Evolutionary conservation across 2,797 vertebrate genomes (phyloP).

Genomic region (Rhinoraja longicauda): DNA sequence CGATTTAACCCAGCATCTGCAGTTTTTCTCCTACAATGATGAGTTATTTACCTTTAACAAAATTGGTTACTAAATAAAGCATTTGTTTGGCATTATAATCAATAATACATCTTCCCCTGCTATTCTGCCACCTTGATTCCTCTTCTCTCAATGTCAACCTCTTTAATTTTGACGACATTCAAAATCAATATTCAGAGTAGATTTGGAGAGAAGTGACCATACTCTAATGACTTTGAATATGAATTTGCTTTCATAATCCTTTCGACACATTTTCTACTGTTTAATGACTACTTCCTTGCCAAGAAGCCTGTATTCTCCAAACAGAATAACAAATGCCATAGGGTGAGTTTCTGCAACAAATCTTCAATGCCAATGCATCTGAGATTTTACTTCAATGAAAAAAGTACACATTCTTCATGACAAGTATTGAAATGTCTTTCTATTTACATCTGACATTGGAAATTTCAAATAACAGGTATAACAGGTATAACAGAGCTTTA

Average conservation of each 20-base stretch:
- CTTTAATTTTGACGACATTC: neutral
- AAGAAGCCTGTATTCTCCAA: neutral
- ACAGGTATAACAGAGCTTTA: no score
- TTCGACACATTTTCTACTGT: neutral
- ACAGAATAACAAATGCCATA: neutral
- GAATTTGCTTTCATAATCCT: neutral
- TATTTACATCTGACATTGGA: neutral
- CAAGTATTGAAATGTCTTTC: neutral
- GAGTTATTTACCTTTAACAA: constrained; percentile 29
- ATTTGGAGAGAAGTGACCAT: neutral
- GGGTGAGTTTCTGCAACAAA: neutral
- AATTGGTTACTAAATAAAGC: constrained; percentile 32
- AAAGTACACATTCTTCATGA: neutral
- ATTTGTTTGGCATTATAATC: neutral
- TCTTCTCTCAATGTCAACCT: constrained; percentile 26
- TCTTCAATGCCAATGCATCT: neutral
- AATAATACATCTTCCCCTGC: constrained; percentile 23
- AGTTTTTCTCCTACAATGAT: no score
- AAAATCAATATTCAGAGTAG: constrained; percentile 35
- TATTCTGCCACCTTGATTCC: constrained; percentile 29
- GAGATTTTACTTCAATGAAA: neutral
- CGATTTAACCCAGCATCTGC: no score
- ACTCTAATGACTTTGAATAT: constrained; percentile 21
- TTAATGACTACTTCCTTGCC: neutral
- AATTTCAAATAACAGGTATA: no score